Base-by-base conservation (phyloP, 2,113 vertebrate genomes). In the Passer domesticus region DNA sequence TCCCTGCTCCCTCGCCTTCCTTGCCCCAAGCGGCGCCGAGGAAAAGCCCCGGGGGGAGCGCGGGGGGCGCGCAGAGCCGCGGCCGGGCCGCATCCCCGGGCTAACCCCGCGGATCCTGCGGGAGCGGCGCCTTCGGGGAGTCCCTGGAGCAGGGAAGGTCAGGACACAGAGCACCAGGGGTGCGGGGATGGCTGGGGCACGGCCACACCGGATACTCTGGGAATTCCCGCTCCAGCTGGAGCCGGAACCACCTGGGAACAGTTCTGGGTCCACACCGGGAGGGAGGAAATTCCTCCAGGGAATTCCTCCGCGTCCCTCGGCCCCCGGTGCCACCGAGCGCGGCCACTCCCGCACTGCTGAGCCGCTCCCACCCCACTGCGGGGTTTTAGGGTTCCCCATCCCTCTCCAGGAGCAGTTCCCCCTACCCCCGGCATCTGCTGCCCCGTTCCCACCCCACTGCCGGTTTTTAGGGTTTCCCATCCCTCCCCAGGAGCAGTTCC, bases 131-230 rank as follows among this genome's bases (percentile, higher is more conserved):
- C 81, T 76, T 64, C 10, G 9, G 4, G 39, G 63, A 20, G 35
- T 3, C 12, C 28, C 30, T 7, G 20, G 19, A 0, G 7, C 11
- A 18, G 52, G 62, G 23, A 30, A 52, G 10, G 37, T 43, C 27
- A 12, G 53, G 68, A 44, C 63, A 44, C 37, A 37, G 22, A 68
- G 52, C n/a, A 12, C 47, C 88, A 6, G 24, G 44, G 49, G 37
- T 21, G 59, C 58, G 55, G 22, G 50, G 50, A 14, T 1, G 31
- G 27, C 47, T 35, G 72, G 62, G 80, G 20, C 13, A 15, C 28
- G 46, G 56, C 50, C 35, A 4, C n/a, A 5, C 12, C 3, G 25
- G 50, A 10, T 0, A 0, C 27, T 44, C 13, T 1, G 63, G n/a
- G 55, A 82, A 56, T 6, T 35, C 9, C 69, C 6, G 30, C 41